Evolutionary conservation across 2,797 vertebrate species (phyloP).

Genomic region (Odontamblyopus rebecca): DNA sequence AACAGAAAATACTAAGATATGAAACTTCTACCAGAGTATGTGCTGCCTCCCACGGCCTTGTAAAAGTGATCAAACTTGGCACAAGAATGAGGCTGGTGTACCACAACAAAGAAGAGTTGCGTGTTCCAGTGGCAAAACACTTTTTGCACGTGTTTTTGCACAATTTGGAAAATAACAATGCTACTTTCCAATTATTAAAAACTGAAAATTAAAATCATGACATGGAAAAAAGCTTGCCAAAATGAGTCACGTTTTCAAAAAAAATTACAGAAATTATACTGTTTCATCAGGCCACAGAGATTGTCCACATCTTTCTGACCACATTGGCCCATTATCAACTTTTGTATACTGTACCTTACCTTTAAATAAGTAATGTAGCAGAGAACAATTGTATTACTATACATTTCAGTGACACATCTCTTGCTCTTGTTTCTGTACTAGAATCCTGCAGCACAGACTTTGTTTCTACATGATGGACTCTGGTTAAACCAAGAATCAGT

Average conservation of each 20-base stretch:
- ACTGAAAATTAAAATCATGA: too few species aligned
- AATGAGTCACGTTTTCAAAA: neutral
- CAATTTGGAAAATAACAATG: too few species aligned
- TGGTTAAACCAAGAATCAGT: conserved; percentile 69
- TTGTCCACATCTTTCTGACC: neutral
- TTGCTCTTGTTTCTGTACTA: conserved; percentile 34
- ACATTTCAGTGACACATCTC: conserved; percentile 5
- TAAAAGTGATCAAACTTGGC: conserved; percentile 31
- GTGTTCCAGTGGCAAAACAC: conserved; percentile 41
- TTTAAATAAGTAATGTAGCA: neutral
- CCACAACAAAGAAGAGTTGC: conserved; percentile 50
- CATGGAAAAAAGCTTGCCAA: too few species aligned
- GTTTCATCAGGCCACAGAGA: neutral
- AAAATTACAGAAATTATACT: neutral
- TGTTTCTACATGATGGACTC: conserved; percentile 65
- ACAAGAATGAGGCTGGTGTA: conserved; percentile 51
- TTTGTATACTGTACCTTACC: neutral
- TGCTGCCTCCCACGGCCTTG: conserved; percentile 35
- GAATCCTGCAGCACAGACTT: conserved; percentile 37
- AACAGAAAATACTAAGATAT: conserved; percentile 33
- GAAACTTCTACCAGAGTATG: conserved; percentile 34
- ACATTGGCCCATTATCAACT: conserved; percentile 14
- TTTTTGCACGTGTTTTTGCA: too few species aligned
- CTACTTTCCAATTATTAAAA: too few species aligned
- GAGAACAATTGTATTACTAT: neutral